Evolutionary conservation across 2,797 vertebrate species (phyloP), one percentile per base, ranked within the genome.

Genomic region (Pelochelys cantorii): DNA sequence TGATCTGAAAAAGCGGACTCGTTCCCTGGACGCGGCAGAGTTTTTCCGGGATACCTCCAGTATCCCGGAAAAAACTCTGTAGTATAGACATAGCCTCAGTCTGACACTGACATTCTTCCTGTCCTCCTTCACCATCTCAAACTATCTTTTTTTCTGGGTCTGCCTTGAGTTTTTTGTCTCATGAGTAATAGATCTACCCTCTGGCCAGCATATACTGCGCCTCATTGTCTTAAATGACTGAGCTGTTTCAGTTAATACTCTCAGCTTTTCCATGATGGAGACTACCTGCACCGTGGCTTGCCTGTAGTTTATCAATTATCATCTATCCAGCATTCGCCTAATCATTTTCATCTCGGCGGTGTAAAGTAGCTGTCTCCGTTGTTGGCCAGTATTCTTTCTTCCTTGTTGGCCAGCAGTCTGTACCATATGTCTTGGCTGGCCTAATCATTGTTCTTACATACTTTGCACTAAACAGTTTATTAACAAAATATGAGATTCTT

Each of bases 401-500:
- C 65, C 65, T 18, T n/a, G n/a, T 68, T 68, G 62, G 31, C 65
- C n/a, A 34, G n/a, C n/a, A 65, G 17, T 65, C 31, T 29, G 62
- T n/a, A 65, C n/a, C n/a, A 34, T 34, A 20, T 34, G 17, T 34
- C n/a, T 34, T 68, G 65, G n/a, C 65, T 68, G n/a, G 65, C 65
- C 65, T n/a, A 68, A 34, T 68, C 62, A 34, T 17, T n/a, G 7
- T 34, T 13, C 12, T 60, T 31, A 14, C 14, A 60, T 14, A 12
- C 27, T 62, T 31, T 62, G 13, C 60, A 14, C 60, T 62, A 62
- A 62, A 57, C 34, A 89, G 42, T 90, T 11, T 83, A 55, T 89
- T 74, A 91, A 90, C 79, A 95, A 92, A 93, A 85, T 90, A 93
- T 53, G 17, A 92, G 34, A 20, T 91, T 86, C 53, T 81, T 93